phyloP scores from a whole-genome alignment of 2,888 invertebrate species.

The Temnothorax ravouxi region DNA sequence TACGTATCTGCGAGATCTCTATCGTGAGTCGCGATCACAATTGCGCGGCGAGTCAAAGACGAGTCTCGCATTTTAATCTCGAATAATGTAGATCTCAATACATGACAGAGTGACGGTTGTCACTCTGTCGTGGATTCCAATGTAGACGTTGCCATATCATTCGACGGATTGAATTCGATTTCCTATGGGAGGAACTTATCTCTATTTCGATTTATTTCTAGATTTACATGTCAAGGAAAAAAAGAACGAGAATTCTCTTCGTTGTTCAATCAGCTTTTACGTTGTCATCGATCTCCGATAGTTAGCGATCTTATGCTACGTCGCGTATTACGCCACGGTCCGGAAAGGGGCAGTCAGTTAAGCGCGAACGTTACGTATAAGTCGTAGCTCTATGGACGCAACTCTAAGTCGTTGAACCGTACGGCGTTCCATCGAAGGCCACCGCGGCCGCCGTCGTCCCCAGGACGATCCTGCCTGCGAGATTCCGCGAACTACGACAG shows the following conservation, averaged over 20 bases:
- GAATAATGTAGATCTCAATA: neutral
- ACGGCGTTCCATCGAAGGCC: conserved; percentile 48
- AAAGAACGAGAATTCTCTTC: neutral
- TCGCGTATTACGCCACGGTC: neutral
- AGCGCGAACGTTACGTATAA: conserved; percentile 1
- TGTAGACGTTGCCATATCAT: neutral
- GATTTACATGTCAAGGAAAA: neutral
- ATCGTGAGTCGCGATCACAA: neutral
- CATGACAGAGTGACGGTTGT: too few relatives aligned
- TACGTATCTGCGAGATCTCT: conserved; percentile 1
- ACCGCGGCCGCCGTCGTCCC: conserved; percentile 1
- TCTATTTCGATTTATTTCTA: neutral
- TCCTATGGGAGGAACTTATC: neutral
- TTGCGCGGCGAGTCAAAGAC: neutral
- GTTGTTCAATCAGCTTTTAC: neutral
- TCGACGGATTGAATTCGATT: neutral
- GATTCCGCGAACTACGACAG: conserved; percentile 25
- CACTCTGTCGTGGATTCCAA: neutral
- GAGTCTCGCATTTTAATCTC: conserved; percentile 16
- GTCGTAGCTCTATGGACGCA: conserved; percentile 17
- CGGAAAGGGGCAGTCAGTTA: neutral
- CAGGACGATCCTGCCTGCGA: conserved; percentile 40
- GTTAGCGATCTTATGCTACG: neutral
- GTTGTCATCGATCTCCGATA: neutral
- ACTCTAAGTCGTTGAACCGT: conserved; percentile 48